These are phyloP conservation scores for Pollachius pollachius DNA, from an alignment of 2,113 vertebrate genomes.

Conservation along the genomic window DNA sequence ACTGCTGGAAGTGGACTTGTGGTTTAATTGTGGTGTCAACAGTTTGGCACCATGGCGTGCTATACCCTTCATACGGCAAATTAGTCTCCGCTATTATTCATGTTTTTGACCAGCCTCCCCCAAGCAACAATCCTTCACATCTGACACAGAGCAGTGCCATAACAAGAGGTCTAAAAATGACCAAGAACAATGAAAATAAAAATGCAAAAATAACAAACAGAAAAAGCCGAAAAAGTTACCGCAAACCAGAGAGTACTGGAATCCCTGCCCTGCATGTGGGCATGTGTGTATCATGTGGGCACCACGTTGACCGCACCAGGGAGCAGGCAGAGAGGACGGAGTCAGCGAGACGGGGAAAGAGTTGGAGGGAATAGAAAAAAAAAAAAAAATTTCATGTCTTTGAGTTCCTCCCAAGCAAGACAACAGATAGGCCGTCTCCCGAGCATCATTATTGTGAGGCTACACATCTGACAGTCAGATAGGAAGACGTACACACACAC, in stretches of 20 bases:
- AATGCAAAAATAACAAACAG: slow-evolving; percentile 6
- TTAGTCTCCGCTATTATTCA: slow-evolving; percentile 45
- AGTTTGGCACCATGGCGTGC: slow-evolving; percentile 15
- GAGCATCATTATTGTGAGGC: slow-evolving; percentile 56
- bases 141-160: slow-evolving; percentile 48
- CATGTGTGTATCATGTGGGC: slow-evolving; percentile 6
- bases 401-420: slow-evolving; percentile 23
- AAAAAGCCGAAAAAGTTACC: slow-evolving; percentile 19
- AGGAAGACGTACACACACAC: slow-evolving; percentile 24
- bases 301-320: background rate
- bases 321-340: no score
- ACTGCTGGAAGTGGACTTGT: background rate
- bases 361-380: slow-evolving; percentile 33
- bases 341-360: slow-evolving; percentile 4
- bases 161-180: slow-evolving; percentile 38
- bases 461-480: slow-evolving; percentile 33
- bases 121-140: slow-evolving; percentile 42
- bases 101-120: slow-evolving; percentile 37
- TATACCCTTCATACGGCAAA: slow-evolving; percentile 30
- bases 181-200: slow-evolving; percentile 6
- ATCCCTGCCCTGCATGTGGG: background rate
- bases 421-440: slow-evolving; percentile 30
- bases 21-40: slow-evolving; percentile 29
- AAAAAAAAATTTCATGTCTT: slow-evolving; percentile 40
- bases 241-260: slow-evolving; percentile 6